A percentile compares a stretch with the other conserved stretches of the same genome.
These are phyloP conservation scores for Agonopterix subpropinquella DNA, from an alignment of 2,888 invertebrate genomes.

Conservation along the genomic window DNA sequence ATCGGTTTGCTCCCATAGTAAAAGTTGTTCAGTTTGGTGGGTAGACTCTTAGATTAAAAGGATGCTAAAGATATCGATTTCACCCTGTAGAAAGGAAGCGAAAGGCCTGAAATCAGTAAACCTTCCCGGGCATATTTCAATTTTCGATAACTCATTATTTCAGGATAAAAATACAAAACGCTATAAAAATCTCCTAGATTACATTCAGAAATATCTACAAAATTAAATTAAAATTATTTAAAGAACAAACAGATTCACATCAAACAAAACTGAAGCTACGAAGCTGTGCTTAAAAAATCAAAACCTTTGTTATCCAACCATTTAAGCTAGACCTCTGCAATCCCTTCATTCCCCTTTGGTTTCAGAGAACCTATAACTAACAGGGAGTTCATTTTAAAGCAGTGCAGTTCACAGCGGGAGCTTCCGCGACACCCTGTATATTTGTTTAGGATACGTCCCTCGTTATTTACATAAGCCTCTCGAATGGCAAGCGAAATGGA, in stretches of 20 bases:
- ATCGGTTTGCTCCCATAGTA: too few species aligned
- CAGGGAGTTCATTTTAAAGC: constrained; percentile 32
- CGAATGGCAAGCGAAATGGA: constrained; percentile 28
- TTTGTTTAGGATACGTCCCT: constrained; percentile 69
- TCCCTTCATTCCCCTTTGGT: constrained; percentile 10
- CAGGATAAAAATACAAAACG: too few species aligned
- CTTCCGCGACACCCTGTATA: constrained; percentile 58
- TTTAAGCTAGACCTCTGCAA: constrained; percentile 19
- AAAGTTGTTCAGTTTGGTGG: too few species aligned
- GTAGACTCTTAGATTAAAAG: too few species aligned
- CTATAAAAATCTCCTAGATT: too few species aligned
- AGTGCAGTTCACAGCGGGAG: constrained; percentile 32
- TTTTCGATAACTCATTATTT: too few species aligned
- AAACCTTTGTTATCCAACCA: constrained; percentile 31
- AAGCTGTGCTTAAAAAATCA: constrained; percentile 36
- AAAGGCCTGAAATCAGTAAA: too few species aligned
- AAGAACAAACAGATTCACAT: constrained; percentile 3
- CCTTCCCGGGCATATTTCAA: too few species aligned
- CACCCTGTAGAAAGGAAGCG: too few species aligned
- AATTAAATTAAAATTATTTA: neutral
- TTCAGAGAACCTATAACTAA: constrained; percentile 2
- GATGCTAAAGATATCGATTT: too few species aligned
- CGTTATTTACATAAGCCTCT: constrained; percentile 47
- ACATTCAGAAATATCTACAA: neutral
- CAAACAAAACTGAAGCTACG: constrained; percentile 24